Evolutionary conservation across 64 coral and sea anemone species (phyloP), one percentile per base, ranked within the genome.

Genomic region (Porites australiensis): DNA sequence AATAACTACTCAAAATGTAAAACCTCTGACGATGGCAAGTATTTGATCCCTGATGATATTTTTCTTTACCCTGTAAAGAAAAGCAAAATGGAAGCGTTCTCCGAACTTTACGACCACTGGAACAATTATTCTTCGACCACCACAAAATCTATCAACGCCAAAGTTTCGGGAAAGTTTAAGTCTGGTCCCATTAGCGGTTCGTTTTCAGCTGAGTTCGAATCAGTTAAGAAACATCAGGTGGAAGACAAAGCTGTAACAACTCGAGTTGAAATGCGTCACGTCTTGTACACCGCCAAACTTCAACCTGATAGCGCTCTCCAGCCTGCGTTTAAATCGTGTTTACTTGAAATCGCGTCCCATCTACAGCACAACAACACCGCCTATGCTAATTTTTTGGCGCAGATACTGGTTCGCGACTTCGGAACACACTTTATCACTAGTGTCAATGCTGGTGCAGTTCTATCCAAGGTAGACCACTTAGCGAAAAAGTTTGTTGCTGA

Each of bases 391-490:
- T 98, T 70, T 86, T 64, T 98, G 75, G 87, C 93, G 0, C 90
- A 93, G n/a, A 46, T 95, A 63, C 70, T 98, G 13, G 82, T 98
- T 3, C 96, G 94, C 4, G 96, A 98, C 50, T 98, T 88, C 50
- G 96, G 96, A 2, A 98, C 96, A 18, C 96, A 98, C 60, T 93
- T 78, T 63, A 62, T 98, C 19, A 95, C 96, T 27, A 93, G 96
- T 15, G 90, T 98, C 9, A 94, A 93, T 52, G 91, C 91, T 15
- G 94, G 96, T 2, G 94, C 93, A 3, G 89, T 95, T 44, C 67
- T 98, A 8, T 90, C 96, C 14, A 95, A 98, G 82, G 84, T 98
- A 8, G 94, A 95, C 68, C 88, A 95, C 21, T 52, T 95, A 12
- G 94, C 80, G 79, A 64, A 58, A 5, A 92, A 90, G 57, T 92